A percentile compares a stretch with the other conserved stretches of the same genome.
phyloP scores from a whole-genome alignment of 1,140 invertebrate species.

The Phocides pigmalion region DNA sequence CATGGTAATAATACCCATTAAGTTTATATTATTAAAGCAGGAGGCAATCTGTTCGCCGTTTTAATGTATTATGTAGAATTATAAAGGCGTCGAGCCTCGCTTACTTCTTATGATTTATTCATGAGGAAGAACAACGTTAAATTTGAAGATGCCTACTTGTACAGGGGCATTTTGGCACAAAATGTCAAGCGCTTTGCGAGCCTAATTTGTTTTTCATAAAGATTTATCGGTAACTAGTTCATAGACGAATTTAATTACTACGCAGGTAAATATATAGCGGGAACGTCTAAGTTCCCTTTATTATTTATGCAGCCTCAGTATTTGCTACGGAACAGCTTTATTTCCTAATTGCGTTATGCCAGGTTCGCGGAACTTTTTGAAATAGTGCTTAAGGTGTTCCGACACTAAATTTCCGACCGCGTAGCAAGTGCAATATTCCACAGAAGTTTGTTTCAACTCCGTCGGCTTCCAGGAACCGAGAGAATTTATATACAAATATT shows the following conservation, averaged over 20 bases:
- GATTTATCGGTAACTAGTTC: constrained; percentile 58
- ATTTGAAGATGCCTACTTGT: constrained; percentile 78
- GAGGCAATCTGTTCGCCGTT: constrained; percentile 79
- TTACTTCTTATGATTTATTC: constrained; percentile 82
- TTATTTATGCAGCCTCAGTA: constrained; percentile 12
- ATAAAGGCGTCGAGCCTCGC: constrained; percentile 74
- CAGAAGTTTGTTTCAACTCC: constrained; percentile 48
- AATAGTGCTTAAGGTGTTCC: constrained; percentile 30
- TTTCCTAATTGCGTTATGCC: constrained; percentile 17
- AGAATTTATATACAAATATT: constrained; percentile 76
- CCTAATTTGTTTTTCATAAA: constrained; percentile 71
- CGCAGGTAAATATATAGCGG: constrained; percentile 11
- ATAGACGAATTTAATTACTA: constrained; percentile 43
- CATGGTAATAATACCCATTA: constrained; percentile 68
- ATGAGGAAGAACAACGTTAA: constrained; percentile 76
- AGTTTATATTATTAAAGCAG: constrained; percentile 78
- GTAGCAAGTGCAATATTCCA: constrained; percentile 55
- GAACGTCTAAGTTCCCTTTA: not conserved
- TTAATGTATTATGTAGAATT: constrained; percentile 83
- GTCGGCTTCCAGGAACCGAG: constrained; percentile 41
- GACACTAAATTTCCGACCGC: constrained; percentile 48
- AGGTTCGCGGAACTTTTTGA: constrained; percentile 17
- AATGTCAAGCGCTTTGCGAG: constrained; percentile 69
- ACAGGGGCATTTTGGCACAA: constrained; percentile 64
- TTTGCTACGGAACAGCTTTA: constrained; percentile 2